phyloP scores from a whole-genome alignment of 2,888 invertebrate species.

The Hanleya hanleyi region DNA sequence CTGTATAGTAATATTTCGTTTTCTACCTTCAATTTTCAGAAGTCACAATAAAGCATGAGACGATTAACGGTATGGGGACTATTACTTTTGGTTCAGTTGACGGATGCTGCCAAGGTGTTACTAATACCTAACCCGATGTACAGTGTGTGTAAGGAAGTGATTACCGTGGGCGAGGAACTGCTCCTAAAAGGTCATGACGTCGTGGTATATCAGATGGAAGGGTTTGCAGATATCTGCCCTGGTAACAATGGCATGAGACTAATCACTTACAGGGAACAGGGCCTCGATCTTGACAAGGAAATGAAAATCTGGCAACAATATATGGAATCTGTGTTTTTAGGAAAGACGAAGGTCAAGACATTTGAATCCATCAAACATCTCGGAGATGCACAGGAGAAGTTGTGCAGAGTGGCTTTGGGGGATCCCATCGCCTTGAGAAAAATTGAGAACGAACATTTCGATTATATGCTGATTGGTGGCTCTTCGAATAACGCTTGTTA shows the following conservation, averaged over 20 bases:
- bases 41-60: no score
- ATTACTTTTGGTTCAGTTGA: no score
- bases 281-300: neutral
- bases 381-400: neutral
- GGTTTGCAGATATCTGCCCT: neutral
- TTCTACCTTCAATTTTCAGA: no score
- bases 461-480: neutral
- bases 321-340: neutral
- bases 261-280: neutral
- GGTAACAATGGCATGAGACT: neutral
- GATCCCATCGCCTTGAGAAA: neutral
- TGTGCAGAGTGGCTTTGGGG: neutral
- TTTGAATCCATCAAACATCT: neutral
- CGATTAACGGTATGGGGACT: no score
- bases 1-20: no score
- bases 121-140: neutral
- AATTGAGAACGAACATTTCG: neutral
- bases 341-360: neutral
- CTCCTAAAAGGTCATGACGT: neutral
- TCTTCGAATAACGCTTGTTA: neutral
- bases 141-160: neutral
- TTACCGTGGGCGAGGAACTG: neutral
- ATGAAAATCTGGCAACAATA: neutral
- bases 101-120: neutral
- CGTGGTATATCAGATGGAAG: neutral